Evolutionary conservation across 2,113 vertebrate species (phyloP).

Genomic region (Phoxinus phoxinus): DNA sequence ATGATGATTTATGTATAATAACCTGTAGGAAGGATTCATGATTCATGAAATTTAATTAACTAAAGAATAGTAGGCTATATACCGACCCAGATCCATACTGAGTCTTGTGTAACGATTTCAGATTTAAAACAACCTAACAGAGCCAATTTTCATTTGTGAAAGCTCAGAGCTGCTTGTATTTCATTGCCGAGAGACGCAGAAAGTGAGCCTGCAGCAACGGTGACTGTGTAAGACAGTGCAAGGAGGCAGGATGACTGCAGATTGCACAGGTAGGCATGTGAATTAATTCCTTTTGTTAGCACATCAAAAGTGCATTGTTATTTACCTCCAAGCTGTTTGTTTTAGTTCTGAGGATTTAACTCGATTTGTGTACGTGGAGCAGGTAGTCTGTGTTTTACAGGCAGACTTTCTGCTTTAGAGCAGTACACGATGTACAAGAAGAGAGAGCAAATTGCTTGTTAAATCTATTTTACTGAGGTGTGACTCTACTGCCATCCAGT

Average conservation of each 20-base stretch:
- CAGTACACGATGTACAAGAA: conserved; percentile 63
- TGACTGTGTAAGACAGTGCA: not conserved
- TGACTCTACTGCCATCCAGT: conserved; percentile 76
- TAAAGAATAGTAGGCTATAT: not conserved
- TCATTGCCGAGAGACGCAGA: not conserved
- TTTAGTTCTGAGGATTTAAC: conserved; percentile 69
- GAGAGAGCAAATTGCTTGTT: conserved; percentile 61
- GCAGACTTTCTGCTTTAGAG: conserved; percentile 36
- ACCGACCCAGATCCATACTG: not conserved
- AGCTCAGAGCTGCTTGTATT: conserved; percentile 22
- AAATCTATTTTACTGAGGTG: conserved; percentile 54
- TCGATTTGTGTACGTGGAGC: conserved; percentile 61
- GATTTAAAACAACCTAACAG: conserved; percentile 7
- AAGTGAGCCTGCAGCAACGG: conserved; percentile 23
- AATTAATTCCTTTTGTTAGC: conserved; percentile 70
- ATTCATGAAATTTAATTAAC: not conserved
- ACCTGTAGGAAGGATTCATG: not conserved
- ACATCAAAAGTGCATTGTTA: conserved; percentile 64
- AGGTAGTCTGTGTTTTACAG: conserved; percentile 57
- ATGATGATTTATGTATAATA: not conserved
- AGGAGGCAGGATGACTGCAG: conserved; percentile 50
- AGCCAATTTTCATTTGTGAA: not conserved
- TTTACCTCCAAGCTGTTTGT: conserved; percentile 68
- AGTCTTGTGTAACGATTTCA: not conserved
- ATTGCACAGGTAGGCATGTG: conserved; percentile 59